Evolutionary conservation across 2,797 vertebrate genomes (phyloP).

Genomic region (Galaxias olidus): DNA sequence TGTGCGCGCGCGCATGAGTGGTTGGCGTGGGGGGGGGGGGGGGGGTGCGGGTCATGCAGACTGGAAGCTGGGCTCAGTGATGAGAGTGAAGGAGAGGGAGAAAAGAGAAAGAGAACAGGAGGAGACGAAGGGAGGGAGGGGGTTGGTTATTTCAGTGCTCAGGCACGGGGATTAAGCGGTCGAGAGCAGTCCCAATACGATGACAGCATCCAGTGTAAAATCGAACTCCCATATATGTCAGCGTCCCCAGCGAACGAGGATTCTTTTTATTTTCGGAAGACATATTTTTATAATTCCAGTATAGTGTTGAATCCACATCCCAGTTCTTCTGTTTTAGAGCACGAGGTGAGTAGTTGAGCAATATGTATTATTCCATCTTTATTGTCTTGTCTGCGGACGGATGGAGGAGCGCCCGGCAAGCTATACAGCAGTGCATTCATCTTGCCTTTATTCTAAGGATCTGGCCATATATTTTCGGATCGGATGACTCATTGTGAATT

Average conservation of each 20-base stretch:
- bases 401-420: conserved; percentile 28
- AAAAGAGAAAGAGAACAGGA: conserved; percentile 21
- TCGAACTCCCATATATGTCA: conserved; percentile 45
- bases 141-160: conserved; percentile 69
- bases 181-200: conserved; percentile 64
- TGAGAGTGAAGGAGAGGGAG: conserved; percentile 26
- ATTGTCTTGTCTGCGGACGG: conserved; percentile 39
- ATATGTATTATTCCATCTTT: conserved; percentile 51
- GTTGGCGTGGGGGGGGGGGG: neutral
- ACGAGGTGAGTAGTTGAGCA: conserved; percentile 74
- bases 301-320: conserved; percentile 27
- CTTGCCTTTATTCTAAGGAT: conserved; percentile 50
- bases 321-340: conserved; percentile 48
- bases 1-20: neutral
- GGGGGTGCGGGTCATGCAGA: conserved; percentile 22
- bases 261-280: conserved; percentile 37
- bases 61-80: conserved; percentile 39
- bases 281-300: conserved; percentile 7
- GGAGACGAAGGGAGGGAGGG: conserved; percentile 45
- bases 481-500: conserved; percentile 21
- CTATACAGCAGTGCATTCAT: conserved; percentile 44
- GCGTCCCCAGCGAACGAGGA: conserved; percentile 53
- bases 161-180: conserved; percentile 75
- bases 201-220: conserved; percentile 79
- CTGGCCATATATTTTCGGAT: conserved; percentile 23